A percentile compares a stretch with the other conserved stretches of the same genome.
These are phyloP conservation scores for Drosophila carrolli DNA, from an alignment of 1,140 invertebrate species.

Conservation along the genomic window DNA sequence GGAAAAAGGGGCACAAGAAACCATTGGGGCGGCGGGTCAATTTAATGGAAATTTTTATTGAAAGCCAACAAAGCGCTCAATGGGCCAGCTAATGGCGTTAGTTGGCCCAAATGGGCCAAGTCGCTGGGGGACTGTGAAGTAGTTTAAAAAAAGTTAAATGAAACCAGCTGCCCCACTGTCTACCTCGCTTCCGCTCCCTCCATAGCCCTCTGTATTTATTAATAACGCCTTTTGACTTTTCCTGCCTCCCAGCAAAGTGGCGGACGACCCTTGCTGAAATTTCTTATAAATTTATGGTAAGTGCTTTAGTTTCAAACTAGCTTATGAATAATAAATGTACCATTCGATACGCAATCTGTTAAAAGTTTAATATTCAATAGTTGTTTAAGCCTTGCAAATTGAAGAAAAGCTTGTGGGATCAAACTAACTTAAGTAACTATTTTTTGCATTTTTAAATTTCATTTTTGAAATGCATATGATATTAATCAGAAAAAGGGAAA, in stretches of 20 bases:
- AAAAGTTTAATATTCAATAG: slow-evolving; percentile 25
- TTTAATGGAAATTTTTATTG: slow-evolving; percentile 82
- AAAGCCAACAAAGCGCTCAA: slow-evolving; percentile 81
- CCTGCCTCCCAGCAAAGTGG: slow-evolving; percentile 23
- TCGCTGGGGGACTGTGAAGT: slow-evolving; percentile 52
- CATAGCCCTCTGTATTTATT: slow-evolving; percentile 51
- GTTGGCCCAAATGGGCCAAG: slow-evolving; percentile 64
- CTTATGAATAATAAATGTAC: slow-evolving; percentile 37
- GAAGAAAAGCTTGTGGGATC: background rate
- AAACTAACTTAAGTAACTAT: background rate
- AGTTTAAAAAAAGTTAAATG: slow-evolving; percentile 76
- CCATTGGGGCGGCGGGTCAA: slow-evolving; percentile 33
- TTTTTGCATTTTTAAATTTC: background rate
- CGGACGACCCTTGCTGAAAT: slow-evolving; percentile 7
- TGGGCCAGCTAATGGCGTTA: slow-evolving; percentile 79
- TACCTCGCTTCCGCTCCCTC: slow-evolving; percentile 1
- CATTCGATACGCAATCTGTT: slow-evolving; percentile 31
- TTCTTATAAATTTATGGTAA: slow-evolving; percentile 42
- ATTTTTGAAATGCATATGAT: background rate
- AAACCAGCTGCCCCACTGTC: slow-evolving; percentile 52
- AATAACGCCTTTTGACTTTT: slow-evolving; percentile 67
- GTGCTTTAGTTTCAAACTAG: slow-evolving; percentile 43
- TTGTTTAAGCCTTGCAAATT: background rate
- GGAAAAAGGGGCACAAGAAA: slow-evolving; percentile 8
- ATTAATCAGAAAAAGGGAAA: background rate